phyloP scores from a whole-genome alignment of 64 coral and sea anemone genomes.

The Platygyra sinensis region DNA sequence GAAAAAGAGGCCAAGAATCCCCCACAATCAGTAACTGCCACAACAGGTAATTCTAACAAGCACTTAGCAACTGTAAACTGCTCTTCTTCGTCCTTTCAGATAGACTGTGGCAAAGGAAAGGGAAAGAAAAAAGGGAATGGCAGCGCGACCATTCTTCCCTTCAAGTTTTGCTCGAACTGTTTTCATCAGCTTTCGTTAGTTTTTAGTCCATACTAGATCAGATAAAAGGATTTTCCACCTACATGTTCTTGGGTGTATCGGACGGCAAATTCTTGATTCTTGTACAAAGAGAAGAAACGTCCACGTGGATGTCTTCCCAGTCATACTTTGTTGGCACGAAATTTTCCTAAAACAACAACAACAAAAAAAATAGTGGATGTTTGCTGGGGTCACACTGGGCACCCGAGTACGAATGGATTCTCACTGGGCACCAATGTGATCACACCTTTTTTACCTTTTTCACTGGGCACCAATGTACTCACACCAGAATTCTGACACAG shows the following conservation, averaged over 20 bases:
- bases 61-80: too few relatives aligned
- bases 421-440: too few relatives aligned
- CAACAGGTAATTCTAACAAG: background rate
- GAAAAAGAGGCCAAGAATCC: background rate
- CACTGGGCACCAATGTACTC: too few relatives aligned
- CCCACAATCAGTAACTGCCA: background rate
- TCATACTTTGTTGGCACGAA: slow-evolving; percentile 77
- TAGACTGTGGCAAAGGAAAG: too few relatives aligned
- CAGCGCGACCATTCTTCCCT: background rate
- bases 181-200: background rate
- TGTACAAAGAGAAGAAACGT: slow-evolving; percentile 77
- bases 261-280: slow-evolving; percentile 82
- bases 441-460: too few relatives aligned
- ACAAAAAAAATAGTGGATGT: background rate
- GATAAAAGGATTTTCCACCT: background rate
- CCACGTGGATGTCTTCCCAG: slow-evolving; percentile 79
- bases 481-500: too few relatives aligned
- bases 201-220: too few relatives aligned
- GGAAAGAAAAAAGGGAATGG: too few relatives aligned
- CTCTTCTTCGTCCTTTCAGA: too few relatives aligned
- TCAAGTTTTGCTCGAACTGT: background rate
- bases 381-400: too few relatives aligned
- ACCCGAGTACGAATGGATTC: too few relatives aligned
- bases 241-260: slow-evolving; percentile 77
- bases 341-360: slow-evolving; percentile 42